Evolutionary conservation across 1,140 invertebrate genomes (phyloP).

Genomic region (Apolygus lucorum): DNA sequence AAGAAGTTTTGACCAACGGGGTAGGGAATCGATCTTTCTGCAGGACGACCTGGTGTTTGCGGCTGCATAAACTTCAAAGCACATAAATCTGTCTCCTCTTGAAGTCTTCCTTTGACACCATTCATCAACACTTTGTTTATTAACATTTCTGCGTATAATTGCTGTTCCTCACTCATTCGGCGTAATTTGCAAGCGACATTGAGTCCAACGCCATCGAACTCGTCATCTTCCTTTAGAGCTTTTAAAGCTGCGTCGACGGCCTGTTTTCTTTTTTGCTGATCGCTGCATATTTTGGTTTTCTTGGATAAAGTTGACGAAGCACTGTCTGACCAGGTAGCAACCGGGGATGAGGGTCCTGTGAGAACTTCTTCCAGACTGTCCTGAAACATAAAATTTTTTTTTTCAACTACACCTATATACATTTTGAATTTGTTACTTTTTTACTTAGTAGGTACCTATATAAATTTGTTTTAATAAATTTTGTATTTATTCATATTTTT

Average conservation of each 20-base stretch:
- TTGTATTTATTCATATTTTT: constrained; percentile 13
- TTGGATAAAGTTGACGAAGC: neutral
- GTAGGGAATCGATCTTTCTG: constrained; percentile 3
- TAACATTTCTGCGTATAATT: constrained; percentile 9
- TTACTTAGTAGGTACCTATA: neutral
- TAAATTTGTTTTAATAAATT: neutral
- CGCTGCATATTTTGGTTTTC: neutral
- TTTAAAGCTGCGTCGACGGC: constrained; percentile 7
- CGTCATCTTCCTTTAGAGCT: constrained; percentile 8
- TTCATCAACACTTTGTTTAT: neutral
- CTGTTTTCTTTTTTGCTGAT: constrained; percentile 10
- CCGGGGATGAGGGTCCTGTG: neutral
- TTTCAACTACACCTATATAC: no score
- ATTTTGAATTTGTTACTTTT: neutral
- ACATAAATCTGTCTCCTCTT: neutral
- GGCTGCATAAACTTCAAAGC: constrained; percentile 16
- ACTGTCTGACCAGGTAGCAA: neutral
- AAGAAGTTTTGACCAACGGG: constrained; percentile 7
- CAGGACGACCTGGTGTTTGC: constrained; percentile 17
- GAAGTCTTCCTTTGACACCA: neutral
- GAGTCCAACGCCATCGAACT: neutral
- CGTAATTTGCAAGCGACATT: constrained; percentile 7
- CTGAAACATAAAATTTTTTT: neutral
- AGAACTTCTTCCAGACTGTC: neutral
- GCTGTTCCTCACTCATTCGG: neutral